Conservation (phyloP, 2,113 vertebrate genomes). For the Donacobius atricapilla region DNA sequence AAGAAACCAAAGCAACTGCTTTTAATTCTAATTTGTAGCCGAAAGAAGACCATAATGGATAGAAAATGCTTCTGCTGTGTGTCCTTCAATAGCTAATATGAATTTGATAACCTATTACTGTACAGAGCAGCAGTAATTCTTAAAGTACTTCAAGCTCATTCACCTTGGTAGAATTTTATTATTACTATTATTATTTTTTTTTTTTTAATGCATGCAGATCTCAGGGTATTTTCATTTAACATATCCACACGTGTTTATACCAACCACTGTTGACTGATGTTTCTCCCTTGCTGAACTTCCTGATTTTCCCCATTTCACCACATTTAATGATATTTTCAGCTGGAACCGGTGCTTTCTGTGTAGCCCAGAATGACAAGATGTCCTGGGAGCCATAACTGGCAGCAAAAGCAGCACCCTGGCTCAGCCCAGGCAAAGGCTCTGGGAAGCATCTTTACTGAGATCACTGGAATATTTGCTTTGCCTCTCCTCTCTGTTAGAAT, state of each 20-base stretch:
- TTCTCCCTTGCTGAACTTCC: not conserved
- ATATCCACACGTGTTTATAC: fast-evolving
- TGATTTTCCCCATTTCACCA: not conserved
- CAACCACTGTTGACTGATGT: not conserved
- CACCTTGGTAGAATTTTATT: not conserved
- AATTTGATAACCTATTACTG: not conserved
- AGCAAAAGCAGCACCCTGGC: not conserved
- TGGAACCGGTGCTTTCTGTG: not conserved
- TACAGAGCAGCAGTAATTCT: not conserved
- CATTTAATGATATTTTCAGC: not conserved
- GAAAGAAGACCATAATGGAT: not conserved
- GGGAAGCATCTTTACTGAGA: not conserved
- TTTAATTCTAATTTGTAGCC: not conserved
- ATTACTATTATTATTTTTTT: not conserved
- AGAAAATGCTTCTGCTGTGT: not conserved
- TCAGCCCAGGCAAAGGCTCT: not conserved
- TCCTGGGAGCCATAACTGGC: not conserved
- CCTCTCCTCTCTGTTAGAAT: not conserved
- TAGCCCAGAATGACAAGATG: not conserved
- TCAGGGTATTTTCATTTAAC: not conserved
- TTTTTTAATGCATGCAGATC: not conserved
- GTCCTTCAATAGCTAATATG: not conserved
- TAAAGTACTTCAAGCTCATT: not conserved
- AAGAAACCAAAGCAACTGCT: not conserved
- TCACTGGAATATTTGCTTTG: not conserved